Base-by-base conservation (phyloP, 2,797 vertebrate species). In the Vespertilio murinus region DNA sequence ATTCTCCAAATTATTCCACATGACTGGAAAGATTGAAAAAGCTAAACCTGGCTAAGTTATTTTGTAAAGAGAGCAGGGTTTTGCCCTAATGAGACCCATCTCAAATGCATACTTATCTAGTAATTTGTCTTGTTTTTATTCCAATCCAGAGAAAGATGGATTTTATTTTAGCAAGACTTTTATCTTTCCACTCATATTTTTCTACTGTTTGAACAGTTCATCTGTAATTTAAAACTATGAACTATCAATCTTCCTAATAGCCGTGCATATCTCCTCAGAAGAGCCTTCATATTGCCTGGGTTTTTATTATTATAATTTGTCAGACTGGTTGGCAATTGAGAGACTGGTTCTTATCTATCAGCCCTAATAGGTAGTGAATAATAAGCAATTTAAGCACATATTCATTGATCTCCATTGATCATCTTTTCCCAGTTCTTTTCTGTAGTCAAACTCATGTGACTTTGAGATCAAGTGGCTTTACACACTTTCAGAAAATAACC, bases 271-370 rank as follows among this genome's bases (percentile, higher is more conserved):
- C 64, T 77, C 81, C 65, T 77, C 10, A 30, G 49, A 81, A 93
- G 88, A 80, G 6, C 3, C 73, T 95, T 95, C 80, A 74, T 40
- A 84, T 5, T 17, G 54, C 20, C 67, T 92, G 40, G 4, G 13
- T 89, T 96, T 96, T 96, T 95, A 94, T 86, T 95, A 88, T 81
- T 94, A 33, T 40, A 90, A 45, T 94, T 92, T 94, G 11, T 94
- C 93, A 96, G 83, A 61, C 28, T 45, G 35, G 11, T 35, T 78
- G 54, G 65, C 64, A 85, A 88, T 56, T 59, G 49, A 75, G 40
- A 88, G 8, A 52, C 42, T 52, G 22, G 35, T 94, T 95, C 81
- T 94, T 94, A 49, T 87, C 52, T 96, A 91, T 79, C 91, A 85
- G 23, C 35, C 81, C 13, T 33, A 89, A 80, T 33, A 35, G 8